A percentile compares a stretch with the other conserved stretches of the same genome.
phyloP scores from a whole-genome alignment of 1,140 invertebrate genomes.

The Drosophila paulistorum region DNA sequence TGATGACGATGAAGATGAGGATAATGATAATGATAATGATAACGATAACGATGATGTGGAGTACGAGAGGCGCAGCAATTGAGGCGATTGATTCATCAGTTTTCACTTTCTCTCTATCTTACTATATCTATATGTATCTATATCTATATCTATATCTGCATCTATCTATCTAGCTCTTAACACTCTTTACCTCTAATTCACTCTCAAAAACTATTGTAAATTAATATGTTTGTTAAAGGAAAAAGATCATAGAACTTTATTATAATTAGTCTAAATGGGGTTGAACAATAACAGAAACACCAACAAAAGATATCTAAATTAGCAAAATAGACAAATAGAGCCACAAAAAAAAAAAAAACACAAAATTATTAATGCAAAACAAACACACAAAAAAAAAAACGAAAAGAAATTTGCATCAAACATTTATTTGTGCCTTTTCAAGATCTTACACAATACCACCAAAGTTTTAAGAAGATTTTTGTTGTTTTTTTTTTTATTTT shows the following conservation, averaged over 20 bases:
- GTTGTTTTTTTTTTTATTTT: background rate
- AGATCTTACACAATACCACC: background rate
- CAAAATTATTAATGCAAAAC: background rate
- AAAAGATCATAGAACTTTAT: constrained; percentile 13
- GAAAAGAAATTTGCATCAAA: background rate
- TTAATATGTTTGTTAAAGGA: constrained; percentile 59
- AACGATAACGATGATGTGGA: constrained; percentile 36
- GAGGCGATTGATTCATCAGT: constrained; percentile 22
- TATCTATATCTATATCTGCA: constrained; percentile 14
- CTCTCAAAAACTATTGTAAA: constrained; percentile 55
- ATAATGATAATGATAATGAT: constrained; percentile 11
- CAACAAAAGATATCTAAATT: background rate
- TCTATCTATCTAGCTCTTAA: constrained; percentile 2
- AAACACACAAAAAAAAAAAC: background rate
- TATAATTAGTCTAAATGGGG: background rate
- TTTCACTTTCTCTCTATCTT: constrained; percentile 27
- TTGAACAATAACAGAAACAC: background rate
- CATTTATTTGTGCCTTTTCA: background rate
- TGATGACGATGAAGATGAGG: constrained; percentile 33
- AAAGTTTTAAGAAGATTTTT: background rate
- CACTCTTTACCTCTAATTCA: constrained; percentile 9
- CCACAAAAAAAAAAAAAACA: background rate
- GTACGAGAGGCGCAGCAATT: constrained; percentile 44
- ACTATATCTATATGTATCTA: constrained; percentile 19
- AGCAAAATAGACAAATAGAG: background rate